phyloP scores from a whole-genome alignment of 2,113 vertebrate species.

The Mormoops blainvillei region DNA sequence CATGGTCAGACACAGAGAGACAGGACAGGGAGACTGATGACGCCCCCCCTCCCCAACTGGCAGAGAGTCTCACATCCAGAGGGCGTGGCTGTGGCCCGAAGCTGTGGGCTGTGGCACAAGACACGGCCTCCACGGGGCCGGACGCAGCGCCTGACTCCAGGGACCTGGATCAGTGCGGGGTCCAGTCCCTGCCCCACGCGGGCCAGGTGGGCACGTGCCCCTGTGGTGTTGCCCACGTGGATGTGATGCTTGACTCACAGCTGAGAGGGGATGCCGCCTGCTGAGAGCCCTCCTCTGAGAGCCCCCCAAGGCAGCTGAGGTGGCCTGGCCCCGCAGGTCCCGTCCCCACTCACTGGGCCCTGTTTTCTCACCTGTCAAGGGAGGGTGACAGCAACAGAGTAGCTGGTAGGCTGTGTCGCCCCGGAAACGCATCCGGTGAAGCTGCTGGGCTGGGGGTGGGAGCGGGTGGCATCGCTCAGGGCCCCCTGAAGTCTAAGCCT shows the following conservation, averaged over 20 bases:
- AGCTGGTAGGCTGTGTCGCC: accelerated
- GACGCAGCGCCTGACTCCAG: background rate
- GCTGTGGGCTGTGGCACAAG: accelerated
- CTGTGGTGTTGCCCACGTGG: accelerated
- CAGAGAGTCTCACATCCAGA: accelerated
- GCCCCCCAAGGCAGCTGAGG: background rate
- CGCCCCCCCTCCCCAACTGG: background rate
- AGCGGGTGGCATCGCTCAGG: too few relatives aligned
- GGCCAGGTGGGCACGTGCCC: background rate
- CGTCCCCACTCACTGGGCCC: background rate
- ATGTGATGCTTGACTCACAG: background rate
- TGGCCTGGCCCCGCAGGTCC: background rate
- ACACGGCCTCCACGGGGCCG: background rate
- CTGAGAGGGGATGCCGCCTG: too few relatives aligned
- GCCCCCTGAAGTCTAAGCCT: too few relatives aligned
- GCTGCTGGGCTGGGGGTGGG: background rate
- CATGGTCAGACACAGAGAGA: background rate
- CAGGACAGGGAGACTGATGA: accelerated
- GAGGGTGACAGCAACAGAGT: too few relatives aligned
- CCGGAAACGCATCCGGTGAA: too few relatives aligned
- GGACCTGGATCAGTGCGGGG: too few relatives aligned
- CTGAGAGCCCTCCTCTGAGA: accelerated
- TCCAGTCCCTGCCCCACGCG: accelerated
- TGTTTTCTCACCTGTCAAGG: background rate
- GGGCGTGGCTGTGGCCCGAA: too few relatives aligned